Percentiles rank a stretch among this genome's conserved stretches.
Evolutionary conservation across 2,888 invertebrate genomes (phyloP).

Genomic region (Xanthorhoe spadicearia): DNA sequence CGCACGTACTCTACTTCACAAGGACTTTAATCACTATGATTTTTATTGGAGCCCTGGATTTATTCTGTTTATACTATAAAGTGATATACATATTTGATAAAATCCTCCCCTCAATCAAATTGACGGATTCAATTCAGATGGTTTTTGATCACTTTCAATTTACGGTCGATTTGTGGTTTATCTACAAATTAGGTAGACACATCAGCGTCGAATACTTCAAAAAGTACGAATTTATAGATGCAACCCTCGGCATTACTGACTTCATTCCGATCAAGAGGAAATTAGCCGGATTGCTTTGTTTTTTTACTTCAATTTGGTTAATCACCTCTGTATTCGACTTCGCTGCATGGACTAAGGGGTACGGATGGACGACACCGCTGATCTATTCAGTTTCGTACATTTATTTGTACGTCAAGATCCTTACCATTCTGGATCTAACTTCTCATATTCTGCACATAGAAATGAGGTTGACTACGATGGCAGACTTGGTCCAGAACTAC

Average conservation of each 20-base stretch:
- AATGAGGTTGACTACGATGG: conserved; percentile 58
- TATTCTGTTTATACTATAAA: conserved; percentile 60
- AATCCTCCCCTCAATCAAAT: conserved; percentile 57
- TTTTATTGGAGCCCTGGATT: conserved; percentile 50
- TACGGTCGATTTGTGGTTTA: conserved; percentile 62
- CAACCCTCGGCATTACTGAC: conserved; percentile 53
- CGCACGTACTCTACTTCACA: conserved; percentile 16
- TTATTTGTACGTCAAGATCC: conserved; percentile 67
- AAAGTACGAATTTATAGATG: conserved; percentile 63
- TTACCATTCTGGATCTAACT: conserved; percentile 65
- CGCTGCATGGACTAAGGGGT: conserved; percentile 58
- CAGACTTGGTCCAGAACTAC: conserved; percentile 54
- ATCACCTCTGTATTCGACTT: conserved; percentile 57
- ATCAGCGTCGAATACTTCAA: conserved; percentile 60
- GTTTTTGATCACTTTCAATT: conserved; percentile 65
- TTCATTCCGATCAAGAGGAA: conserved; percentile 51
- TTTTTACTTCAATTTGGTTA: conserved; percentile 57
- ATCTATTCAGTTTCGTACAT: conserved; percentile 58
- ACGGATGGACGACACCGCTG: conserved; percentile 52
- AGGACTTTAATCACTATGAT: conserved; percentile 26
- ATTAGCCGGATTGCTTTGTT: conserved; percentile 49
- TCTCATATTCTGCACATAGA: conserved; percentile 65
- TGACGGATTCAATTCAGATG: conserved; percentile 64
- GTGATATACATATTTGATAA: conserved; percentile 47
- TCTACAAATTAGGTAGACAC: conserved; percentile 63